Percentiles rank a stretch among this genome's conserved stretches.
phyloP scores from a whole-genome alignment of 2,888 invertebrate species.

The Eucera pruinosa region DNA sequence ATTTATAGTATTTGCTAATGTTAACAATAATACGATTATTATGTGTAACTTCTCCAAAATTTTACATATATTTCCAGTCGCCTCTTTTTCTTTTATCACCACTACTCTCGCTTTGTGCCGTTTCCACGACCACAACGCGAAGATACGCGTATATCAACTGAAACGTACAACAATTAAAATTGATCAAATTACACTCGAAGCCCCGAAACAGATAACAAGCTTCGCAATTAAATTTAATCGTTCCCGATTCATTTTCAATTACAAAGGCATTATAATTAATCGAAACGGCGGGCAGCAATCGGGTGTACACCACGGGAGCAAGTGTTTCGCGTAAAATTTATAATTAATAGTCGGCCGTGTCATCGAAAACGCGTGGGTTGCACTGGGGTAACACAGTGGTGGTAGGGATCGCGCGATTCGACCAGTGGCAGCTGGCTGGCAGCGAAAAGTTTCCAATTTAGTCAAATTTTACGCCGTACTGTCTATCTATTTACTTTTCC shows the following conservation, averaged over 20 bases:
- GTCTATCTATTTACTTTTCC: constrained; percentile 69
- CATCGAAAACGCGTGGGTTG: constrained; percentile 6
- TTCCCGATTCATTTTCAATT: background rate
- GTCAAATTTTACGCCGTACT: constrained; percentile 63
- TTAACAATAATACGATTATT: too few species aligned
- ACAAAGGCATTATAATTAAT: constrained; percentile 18
- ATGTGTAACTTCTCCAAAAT: too few species aligned
- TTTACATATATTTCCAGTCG: too few species aligned
- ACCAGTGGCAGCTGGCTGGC: constrained; percentile 43
- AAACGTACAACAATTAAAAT: too few species aligned
- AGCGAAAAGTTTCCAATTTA: constrained; percentile 65
- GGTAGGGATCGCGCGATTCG: constrained; percentile 15
- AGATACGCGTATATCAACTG: too few species aligned
- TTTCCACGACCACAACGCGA: too few species aligned
- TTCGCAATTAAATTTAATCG: background rate
- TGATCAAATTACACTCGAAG: too few species aligned
- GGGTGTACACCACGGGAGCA: background rate
- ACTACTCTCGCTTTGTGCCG: too few species aligned
- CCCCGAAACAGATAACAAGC: background rate
- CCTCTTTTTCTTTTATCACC: too few species aligned
- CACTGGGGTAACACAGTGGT: too few species aligned
- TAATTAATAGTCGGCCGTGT: constrained; percentile 40
- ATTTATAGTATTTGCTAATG: too few species aligned
- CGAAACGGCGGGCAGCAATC: background rate
- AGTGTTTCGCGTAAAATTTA: constrained; percentile 13